Evolutionary conservation across 2,797 vertebrate genomes (phyloP).

Genomic region (Muscicapa striata): DNA sequence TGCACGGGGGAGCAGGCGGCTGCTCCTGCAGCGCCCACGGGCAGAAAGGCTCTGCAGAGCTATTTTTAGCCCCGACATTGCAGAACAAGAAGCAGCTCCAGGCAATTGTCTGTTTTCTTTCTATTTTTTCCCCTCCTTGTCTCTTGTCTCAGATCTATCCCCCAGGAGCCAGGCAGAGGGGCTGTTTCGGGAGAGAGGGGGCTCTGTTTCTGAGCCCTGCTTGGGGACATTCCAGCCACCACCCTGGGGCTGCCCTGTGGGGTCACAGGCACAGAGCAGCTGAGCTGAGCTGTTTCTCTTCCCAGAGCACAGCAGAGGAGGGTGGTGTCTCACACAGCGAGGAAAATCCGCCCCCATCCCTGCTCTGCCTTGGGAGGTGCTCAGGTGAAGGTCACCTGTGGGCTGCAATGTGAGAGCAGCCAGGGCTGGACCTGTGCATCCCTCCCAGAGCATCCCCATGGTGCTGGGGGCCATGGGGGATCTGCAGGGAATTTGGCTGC

Average conservation of each 20-base stretch:
- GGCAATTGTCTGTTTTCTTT: conserved; percentile 30
- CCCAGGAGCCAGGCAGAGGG: neutral
- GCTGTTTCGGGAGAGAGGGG: neutral
- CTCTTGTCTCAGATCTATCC: neutral
- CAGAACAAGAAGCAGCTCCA: conserved; percentile 56
- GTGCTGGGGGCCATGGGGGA: neutral
- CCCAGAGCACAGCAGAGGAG: neutral
- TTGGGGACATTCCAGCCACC: neutral
- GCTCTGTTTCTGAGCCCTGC: fast-evolving
- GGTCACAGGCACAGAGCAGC: neutral
- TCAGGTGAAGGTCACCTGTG: neutral
- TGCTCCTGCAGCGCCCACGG: neutral
- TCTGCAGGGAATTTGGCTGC: neutral
- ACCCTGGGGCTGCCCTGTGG: neutral
- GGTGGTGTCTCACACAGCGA: neutral
- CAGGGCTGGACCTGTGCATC: fast-evolving
- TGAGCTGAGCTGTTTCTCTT: fast-evolving
- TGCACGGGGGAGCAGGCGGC: neutral
- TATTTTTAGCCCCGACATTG: conserved; percentile 43
- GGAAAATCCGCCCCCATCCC: neutral
- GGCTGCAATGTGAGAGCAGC: neutral
- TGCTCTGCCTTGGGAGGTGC: neutral
- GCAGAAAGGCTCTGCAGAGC: conserved; percentile 4
- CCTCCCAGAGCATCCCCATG: neutral
- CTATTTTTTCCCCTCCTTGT: neutral